phyloP scores from a whole-genome alignment of 2,888 invertebrate species.

The Pantelozetes paolii region DNA sequence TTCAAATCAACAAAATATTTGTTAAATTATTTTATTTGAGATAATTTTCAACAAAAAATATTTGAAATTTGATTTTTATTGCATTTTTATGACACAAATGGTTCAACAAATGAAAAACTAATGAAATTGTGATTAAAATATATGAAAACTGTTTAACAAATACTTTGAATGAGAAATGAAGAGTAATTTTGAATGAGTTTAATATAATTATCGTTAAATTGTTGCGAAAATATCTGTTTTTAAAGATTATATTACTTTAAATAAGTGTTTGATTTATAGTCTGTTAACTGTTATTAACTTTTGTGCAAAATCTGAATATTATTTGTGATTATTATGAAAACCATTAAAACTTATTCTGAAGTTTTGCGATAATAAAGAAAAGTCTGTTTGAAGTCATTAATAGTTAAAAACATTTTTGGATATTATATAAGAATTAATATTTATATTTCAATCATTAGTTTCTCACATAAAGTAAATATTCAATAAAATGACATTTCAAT shows the following conservation, averaged over 20 bases:
- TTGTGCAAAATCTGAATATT: background rate
- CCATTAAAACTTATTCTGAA: background rate
- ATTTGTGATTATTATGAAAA: no score
- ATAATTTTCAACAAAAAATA: no score
- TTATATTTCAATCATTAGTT: background rate
- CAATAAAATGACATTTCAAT: no score
- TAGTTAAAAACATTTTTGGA: background rate
- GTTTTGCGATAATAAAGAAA: background rate
- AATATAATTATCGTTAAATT: background rate
- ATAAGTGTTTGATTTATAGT: constrained; percentile 1
- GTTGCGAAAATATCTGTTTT: background rate
- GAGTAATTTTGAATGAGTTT: no score
- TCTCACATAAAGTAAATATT: background rate
- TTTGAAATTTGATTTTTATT: no score
- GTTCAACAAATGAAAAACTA: no score
- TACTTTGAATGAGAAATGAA: no score
- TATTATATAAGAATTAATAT: background rate
- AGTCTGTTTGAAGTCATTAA: background rate
- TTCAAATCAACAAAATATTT: no score
- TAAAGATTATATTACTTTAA: background rate
- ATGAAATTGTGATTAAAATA: no score
- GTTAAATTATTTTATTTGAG: no score
- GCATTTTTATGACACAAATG: no score
- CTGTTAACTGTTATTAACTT: background rate
- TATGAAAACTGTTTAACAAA: no score